These are phyloP conservation scores for Triplophysa tibetana DNA, from an alignment of 2,113 vertebrate genomes.

Conservation along the genomic window DNA sequence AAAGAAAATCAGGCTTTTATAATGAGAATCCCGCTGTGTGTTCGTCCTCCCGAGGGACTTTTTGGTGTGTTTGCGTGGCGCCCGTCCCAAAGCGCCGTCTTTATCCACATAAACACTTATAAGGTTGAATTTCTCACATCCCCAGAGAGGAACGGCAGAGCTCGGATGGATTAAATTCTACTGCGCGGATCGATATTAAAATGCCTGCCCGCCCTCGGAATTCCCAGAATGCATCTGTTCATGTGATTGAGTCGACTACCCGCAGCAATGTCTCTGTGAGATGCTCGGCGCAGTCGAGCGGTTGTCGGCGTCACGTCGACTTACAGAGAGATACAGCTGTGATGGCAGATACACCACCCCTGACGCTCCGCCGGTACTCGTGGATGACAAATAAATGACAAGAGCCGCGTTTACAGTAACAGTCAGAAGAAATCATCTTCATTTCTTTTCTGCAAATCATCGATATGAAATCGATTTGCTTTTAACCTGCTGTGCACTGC, in stretches of 20 bases:
- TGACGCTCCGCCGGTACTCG: background rate
- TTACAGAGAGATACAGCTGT: conserved; percentile 58
- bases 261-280: conserved; percentile 65
- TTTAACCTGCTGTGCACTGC: too few species aligned
- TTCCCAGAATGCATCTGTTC: conserved; percentile 64
- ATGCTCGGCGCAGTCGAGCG: conserved; percentile 63
- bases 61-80: background rate
- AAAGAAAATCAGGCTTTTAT: background rate
- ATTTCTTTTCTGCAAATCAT: background rate
- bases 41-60: background rate
- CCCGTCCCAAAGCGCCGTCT: background rate
- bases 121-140: conserved; percentile 60
- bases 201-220: conserved; percentile 58
- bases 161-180: conserved; percentile 68
- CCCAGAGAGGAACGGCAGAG: conserved; percentile 67
- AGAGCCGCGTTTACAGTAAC: background rate
- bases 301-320: conserved; percentile 59
- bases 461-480: background rate
- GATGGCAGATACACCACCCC: conserved; percentile 34
- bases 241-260: conserved; percentile 69
- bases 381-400: too few species aligned
- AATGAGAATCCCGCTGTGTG: background rate
- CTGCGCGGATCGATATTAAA: conserved; percentile 70
- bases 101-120: conserved; percentile 45
- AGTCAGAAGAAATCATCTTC: background rate